These are phyloP conservation scores for Drosophila sp. DNA, from an alignment of 1,140 invertebrate genomes.

Conservation along the genomic window DNA sequence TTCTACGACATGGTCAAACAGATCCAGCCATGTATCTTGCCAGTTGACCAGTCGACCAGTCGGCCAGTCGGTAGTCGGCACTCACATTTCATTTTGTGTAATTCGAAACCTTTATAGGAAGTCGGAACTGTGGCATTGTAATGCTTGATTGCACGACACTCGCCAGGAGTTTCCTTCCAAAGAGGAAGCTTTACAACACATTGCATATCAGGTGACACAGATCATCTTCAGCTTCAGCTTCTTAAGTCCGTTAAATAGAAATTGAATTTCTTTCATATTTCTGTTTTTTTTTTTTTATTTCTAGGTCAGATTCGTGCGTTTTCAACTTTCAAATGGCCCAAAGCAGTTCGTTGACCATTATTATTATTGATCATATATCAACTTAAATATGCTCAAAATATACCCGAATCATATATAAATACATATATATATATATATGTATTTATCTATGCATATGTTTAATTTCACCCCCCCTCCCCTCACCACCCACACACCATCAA, in stretches of 20 bases:
- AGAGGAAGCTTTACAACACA: constrained; percentile 68
- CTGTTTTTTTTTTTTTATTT: constrained; percentile 30
- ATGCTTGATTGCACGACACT: constrained; percentile 63
- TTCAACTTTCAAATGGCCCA: constrained; percentile 66
- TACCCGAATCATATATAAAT: constrained; percentile 19
- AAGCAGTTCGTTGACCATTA: constrained; percentile 71
- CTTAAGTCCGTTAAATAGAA: background rate
- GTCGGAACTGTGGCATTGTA: constrained; percentile 70
- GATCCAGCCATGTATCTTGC: constrained; percentile 2
- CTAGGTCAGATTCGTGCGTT: constrained; percentile 69
- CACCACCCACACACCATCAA: constrained; percentile 41
- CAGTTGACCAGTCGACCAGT: too few species aligned
- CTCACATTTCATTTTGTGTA: constrained; percentile 65
- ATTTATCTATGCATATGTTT: constrained; percentile 63
- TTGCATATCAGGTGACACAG: constrained; percentile 52
- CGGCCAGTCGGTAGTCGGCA: constrained; percentile 2
- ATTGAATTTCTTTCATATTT: constrained; percentile 2
- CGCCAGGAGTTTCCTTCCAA: constrained; percentile 35
- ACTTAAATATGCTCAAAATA: constrained; percentile 28
- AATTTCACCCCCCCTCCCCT: constrained; percentile 38
- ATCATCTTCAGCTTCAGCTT: background rate
- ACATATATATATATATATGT: too few species aligned
- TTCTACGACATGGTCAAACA: constrained; percentile 10
- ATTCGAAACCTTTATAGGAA: constrained; percentile 67
- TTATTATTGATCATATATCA: constrained; percentile 40